Base-by-base conservation (phyloP, 2,888 invertebrate species). In the Galerucella calmariensis region DNA sequence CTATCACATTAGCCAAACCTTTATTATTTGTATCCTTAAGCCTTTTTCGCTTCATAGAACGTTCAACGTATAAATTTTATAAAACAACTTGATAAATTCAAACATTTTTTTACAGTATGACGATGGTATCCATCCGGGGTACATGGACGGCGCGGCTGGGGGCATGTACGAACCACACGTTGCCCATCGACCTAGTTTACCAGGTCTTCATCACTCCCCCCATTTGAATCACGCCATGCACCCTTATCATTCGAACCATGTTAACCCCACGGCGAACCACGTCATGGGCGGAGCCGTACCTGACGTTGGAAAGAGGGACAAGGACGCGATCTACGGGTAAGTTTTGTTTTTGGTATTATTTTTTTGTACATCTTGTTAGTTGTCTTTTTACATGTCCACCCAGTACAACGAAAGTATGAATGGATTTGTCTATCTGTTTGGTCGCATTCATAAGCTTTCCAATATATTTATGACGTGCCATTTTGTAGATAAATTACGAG, bases 271-370 rank as follows among this genome's bases (percentile, higher is more conserved):
- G 87, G 88, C 90, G 86, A 94, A 95, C 91, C 96, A 95, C 90
- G 95, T 95, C 88, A 92, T 95, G 91, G 94, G 94, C 90, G 89
- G 90, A 86, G 89, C 90, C 81, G 91, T 92, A 78, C 96, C 96
- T 85, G 96, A 97, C 89, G 96, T 96, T 85, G 96, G 96, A 90
- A 98, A 98, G 91, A 91, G 98, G 88, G 98, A 98, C 91, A 98
- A 97, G 91, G 97, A 98, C 91, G 97, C 97, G 87, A 97, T 98
- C 88, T 98, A 98, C 90, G 97, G 97, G 98, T 98, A 92, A 95
- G 96, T 16, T 11, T 4, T 20, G n/a, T 46, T 46, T 8, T 16
- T 11, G 20, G 20, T 5, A 35, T 41, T 41, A 41, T 8, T 41
- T 41, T 41, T 41, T 8, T 1, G 1, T 0, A 9, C 0, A 41